Evolutionary conservation across 2,113 vertebrate genomes (phyloP).

Genomic region (Indri indri): DNA sequence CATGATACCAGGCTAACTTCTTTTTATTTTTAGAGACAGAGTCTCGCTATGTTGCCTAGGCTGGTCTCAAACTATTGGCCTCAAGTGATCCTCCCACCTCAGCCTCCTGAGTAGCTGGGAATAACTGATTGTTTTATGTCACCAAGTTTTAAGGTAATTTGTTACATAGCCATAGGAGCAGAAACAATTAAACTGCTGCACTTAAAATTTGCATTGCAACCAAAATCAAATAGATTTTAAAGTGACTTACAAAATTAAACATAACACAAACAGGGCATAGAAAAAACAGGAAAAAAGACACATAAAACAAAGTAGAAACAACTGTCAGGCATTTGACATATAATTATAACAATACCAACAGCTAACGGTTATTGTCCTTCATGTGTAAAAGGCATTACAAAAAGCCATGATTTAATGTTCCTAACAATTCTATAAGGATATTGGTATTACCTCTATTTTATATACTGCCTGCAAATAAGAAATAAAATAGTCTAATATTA

Average conservation of each 20-base stretch:
- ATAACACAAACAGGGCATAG: background rate
- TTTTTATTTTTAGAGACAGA: too few relatives aligned
- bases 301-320: conserved; percentile 32
- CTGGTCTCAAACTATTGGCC: too few relatives aligned
- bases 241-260: conserved; percentile 45
- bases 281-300: conserved; percentile 20
- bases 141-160: background rate
- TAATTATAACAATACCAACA: background rate
- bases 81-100: too few relatives aligned
- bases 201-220: conserved; percentile 12
- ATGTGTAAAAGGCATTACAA: background rate
- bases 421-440: background rate
- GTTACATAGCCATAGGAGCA: background rate
- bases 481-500: background rate
- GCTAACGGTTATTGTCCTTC: background rate
- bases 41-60: too few relatives aligned
- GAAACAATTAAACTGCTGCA: background rate
- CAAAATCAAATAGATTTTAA: conserved; percentile 25
- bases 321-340: conserved; percentile 14
- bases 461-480: conserved; percentile 11
- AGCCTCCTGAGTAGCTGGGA: too few relatives aligned
- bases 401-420: background rate
- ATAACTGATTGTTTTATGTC: too few relatives aligned
- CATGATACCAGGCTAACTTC: too few relatives aligned
- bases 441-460: background rate